A percentile compares a stretch with the other conserved stretches of the same genome.
Evolutionary conservation across 1,140 invertebrate genomes (phyloP).

Genomic region (Popillia japonica): DNA sequence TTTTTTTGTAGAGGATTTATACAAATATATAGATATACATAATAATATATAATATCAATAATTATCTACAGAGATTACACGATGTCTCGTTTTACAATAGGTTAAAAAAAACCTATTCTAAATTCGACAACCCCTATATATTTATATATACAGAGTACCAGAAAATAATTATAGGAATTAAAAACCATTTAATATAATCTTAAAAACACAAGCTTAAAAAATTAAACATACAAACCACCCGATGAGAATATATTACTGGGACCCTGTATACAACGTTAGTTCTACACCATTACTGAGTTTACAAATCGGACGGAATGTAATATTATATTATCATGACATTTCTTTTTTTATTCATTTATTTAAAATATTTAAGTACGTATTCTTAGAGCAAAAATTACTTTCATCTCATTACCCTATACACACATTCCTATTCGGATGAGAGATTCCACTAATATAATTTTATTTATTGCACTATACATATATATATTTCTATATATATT

Average conservation of each 20-base stretch:
- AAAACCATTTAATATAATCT: not conserved
- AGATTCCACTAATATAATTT: not conserved
- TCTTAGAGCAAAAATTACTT: not conserved
- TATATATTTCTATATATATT: not conserved
- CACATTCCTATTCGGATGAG: not conserved
- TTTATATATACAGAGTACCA: not conserved
- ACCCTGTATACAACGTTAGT: too few relatives aligned
- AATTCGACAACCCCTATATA: too few relatives aligned
- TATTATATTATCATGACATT: not conserved
- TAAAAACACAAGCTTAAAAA: not conserved
- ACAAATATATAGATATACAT: not conserved
- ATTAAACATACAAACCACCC: constrained; percentile 3
- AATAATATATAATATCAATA: not conserved
- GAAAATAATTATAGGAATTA: constrained; percentile 7
- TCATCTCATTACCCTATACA: not conserved
- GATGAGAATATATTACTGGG: not conserved
- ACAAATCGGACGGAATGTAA: constrained; percentile 28
- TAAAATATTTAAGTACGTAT: constrained; percentile 22
- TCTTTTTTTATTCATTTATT: not conserved
- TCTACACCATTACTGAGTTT: constrained; percentile 19
- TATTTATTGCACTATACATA: constrained; percentile 12
- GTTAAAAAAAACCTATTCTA: too few relatives aligned
- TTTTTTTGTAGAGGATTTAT: not conserved
- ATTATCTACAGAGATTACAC: not conserved
- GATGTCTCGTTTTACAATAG: too few relatives aligned